Evolutionary conservation across 2,113 vertebrate genomes (phyloP).

Genomic region (Grantiella picta): DNA sequence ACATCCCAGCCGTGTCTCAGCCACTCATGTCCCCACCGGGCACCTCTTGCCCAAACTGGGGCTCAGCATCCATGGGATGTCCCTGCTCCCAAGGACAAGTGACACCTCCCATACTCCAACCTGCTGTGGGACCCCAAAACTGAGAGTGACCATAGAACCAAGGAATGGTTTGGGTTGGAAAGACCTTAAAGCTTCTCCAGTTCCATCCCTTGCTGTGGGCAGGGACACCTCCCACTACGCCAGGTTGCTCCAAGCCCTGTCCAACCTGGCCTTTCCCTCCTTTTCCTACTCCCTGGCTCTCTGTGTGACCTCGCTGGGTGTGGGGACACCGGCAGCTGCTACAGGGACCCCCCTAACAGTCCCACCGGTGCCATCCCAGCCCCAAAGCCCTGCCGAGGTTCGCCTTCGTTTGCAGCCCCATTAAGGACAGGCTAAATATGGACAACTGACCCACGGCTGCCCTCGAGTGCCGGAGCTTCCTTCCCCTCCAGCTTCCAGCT

Average conservation of each 20-base stretch:
- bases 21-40: neutral
- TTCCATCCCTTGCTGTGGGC: neutral
- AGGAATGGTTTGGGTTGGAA: neutral
- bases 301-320: neutral
- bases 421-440: neutral
- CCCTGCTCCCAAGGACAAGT: neutral
- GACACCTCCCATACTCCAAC: accelerated
- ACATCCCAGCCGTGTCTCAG: neutral
- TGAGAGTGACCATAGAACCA: accelerated
- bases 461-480: neutral
- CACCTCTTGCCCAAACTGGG: neutral
- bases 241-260: neutral
- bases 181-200: neutral
- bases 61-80: neutral
- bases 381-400: neutral
- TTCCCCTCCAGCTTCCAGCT: neutral
- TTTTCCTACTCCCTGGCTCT: neutral
- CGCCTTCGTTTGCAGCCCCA: neutral
- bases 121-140: neutral
- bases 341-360: neutral
- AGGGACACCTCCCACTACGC: accelerated
- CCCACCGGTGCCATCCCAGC: neutral
- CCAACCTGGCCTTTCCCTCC: neutral
- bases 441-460: neutral
- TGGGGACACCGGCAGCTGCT: neutral